Base-by-base conservation (phyloP, 1,140 invertebrate species). In the Drosophila novamexicana region DNA sequence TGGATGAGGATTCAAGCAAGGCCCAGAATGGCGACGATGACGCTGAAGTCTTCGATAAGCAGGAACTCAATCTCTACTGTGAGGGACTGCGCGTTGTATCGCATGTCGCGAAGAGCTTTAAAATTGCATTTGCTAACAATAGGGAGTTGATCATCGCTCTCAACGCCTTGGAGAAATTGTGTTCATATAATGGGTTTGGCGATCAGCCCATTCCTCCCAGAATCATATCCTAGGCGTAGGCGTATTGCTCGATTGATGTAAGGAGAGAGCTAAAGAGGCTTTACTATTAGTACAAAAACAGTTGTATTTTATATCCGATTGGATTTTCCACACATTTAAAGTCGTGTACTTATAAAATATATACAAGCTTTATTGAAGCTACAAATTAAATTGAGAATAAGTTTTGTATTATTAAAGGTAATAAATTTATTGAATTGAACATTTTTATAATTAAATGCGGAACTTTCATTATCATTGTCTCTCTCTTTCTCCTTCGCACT, bases 21-120 rank as follows among this genome's bases (percentile, higher is more conserved):
- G 1, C 6, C 9, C 5, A 0, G 5, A 7, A 9, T 7, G n/a
- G 8, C 1, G 64, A 65, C 0, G 64, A 39, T 0, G 77, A 75
- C 0, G 40, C 47, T 0, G 89, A 92, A 12, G 52, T 92, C 8
- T 92, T 92, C 34, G 90, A 92, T 14, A 83, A 84, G 36, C 82
- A 86, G 47, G 90, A 91, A 14, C 62, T 73, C 10, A 92, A 92
- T 69, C 63, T 79, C 5, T 92, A 79, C 49, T 83, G 79, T 10
- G 91, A 92, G 36, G 78, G 84, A 0, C 9, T 75, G 44, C 73
- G 72, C 32, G 75, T 75, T 0, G 42, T 82, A 6, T 40, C 53
- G 7, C 56, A 68, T 10, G 39, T 77, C 3, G 40, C 14, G n/a
- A 12, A 4, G 0, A 34, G 44, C 4, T 62, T 85, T 34, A 37